Evolutionary conservation across 2,113 vertebrate species (phyloP).

Genomic region (Erinaceus europaeus): DNA sequence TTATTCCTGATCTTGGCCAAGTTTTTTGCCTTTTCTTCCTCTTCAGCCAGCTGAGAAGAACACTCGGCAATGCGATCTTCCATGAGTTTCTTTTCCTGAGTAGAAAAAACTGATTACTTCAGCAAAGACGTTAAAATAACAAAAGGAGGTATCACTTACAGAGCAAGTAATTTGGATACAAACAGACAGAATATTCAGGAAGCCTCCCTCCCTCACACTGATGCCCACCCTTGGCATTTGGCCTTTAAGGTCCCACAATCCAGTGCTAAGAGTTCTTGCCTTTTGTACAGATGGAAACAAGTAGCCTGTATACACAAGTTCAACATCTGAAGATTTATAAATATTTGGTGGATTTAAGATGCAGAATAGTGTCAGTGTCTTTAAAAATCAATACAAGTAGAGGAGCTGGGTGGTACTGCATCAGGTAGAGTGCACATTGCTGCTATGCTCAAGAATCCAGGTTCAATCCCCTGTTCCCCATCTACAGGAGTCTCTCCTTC

Average conservation of each 20-base stretch:
- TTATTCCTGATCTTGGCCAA: slow-evolving; percentile 97
- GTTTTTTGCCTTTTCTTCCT: slow-evolving; percentile 98
- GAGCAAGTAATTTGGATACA: not conserved
- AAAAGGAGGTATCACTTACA: not conserved
- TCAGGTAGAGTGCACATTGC: too few relatives aligned
- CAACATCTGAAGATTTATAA: not conserved
- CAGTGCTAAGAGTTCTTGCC: rapidly evolving
- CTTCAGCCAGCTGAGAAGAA: slow-evolving; percentile 93
- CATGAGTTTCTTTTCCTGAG: slow-evolving; percentile 95
- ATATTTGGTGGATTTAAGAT: not conserved
- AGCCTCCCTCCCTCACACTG: not conserved
- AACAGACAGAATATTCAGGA: not conserved
- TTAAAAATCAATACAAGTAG: not conserved
- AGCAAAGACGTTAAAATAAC: not conserved
- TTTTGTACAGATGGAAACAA: not conserved
- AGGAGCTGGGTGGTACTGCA: too few relatives aligned
- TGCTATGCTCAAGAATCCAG: too few relatives aligned
- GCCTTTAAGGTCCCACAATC: not conserved
- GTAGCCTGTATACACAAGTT: rapidly evolving
- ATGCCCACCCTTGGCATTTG: rapidly evolving
- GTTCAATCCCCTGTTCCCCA: too few relatives aligned
- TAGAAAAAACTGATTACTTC: not conserved
- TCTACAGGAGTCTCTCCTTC: too few relatives aligned
- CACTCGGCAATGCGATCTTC: slow-evolving; percentile 95
- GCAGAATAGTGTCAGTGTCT: not conserved